Conservation (phyloP, 2,113 vertebrate genomes). For the Puntigrus tetrazona region DNA sequence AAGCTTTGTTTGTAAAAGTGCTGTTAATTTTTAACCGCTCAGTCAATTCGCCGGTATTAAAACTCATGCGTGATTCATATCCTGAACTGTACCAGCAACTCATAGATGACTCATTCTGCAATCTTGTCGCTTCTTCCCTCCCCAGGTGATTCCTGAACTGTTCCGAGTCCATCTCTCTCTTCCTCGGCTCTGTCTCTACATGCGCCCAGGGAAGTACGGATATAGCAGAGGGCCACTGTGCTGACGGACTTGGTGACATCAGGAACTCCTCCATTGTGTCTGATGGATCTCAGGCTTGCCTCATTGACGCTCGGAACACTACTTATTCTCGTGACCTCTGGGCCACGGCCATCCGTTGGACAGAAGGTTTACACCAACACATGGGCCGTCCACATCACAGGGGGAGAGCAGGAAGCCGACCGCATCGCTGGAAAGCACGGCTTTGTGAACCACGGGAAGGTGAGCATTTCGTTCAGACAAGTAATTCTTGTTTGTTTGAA, state of each 20-base stretch:
- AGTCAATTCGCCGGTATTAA: background rate
- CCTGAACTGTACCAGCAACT: background rate
- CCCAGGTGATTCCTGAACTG: conserved; percentile 64
- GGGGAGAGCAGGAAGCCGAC: conserved; percentile 82
- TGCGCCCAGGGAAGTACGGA: conserved; percentile 59
- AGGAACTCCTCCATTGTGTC: conserved; percentile 61
- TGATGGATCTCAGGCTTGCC: conserved; percentile 65
- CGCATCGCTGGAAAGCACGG: conserved; percentile 85
- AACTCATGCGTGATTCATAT: conserved; percentile 17
- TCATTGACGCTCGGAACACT: conserved; percentile 77
- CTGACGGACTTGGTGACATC: conserved; percentile 63
- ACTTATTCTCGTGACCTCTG: conserved; percentile 75
- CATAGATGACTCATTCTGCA: conserved; percentile 12
- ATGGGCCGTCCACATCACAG: conserved; percentile 88
- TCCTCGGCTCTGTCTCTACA: conserved; percentile 61
- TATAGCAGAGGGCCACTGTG: conserved; percentile 61
- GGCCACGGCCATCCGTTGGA: conserved; percentile 68
- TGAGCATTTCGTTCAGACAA: conserved; percentile 69
- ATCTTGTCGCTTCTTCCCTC: background rate
- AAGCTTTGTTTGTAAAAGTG: background rate
- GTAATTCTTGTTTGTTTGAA: background rate
- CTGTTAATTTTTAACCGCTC: background rate
- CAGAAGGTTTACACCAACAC: conserved; percentile 91
- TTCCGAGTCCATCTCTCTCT: conserved; percentile 55
- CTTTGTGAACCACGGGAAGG: conserved; percentile 88